phyloP scores from a whole-genome alignment of 2,888 invertebrate species.

The Anorthoa munda region DNA sequence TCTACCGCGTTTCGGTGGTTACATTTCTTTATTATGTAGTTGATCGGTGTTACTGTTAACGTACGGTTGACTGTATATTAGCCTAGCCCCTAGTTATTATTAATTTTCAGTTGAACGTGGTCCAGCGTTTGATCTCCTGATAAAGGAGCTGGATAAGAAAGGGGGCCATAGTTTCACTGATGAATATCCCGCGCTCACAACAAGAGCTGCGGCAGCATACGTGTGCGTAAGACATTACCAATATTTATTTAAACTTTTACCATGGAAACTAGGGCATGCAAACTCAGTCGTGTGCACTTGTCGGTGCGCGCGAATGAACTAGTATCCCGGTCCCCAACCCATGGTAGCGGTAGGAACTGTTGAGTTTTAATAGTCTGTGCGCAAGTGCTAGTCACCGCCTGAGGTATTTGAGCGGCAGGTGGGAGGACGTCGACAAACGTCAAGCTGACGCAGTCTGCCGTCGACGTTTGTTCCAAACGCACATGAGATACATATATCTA shows the following conservation, averaged over 20 bases:
- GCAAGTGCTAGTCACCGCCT: too few species aligned
- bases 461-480: too few species aligned
- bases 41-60: not conserved
- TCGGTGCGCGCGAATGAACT: too few species aligned
- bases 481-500: too few species aligned
- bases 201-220: conserved; percentile 75
- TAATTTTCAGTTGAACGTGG: conserved; percentile 79
- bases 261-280: not conserved
- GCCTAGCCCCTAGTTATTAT: not conserved
- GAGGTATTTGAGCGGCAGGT: too few species aligned
- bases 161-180: conserved; percentile 75
- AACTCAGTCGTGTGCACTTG: too few species aligned
- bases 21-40: conserved; percentile 6
- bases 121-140: conserved; percentile 80
- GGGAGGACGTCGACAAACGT: too few species aligned
- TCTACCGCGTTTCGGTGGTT: not conserved
- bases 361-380: too few species aligned
- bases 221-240: conserved; percentile 68
- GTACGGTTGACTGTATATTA: not conserved
- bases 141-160: conserved; percentile 72
- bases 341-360: too few species aligned
- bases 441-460: too few species aligned
- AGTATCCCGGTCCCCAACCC: too few species aligned
- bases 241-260: not conserved
- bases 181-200: conserved; percentile 61